Evolutionary conservation across 2,797 vertebrate species (phyloP).

Genomic region (Alauda arvensis): DNA sequence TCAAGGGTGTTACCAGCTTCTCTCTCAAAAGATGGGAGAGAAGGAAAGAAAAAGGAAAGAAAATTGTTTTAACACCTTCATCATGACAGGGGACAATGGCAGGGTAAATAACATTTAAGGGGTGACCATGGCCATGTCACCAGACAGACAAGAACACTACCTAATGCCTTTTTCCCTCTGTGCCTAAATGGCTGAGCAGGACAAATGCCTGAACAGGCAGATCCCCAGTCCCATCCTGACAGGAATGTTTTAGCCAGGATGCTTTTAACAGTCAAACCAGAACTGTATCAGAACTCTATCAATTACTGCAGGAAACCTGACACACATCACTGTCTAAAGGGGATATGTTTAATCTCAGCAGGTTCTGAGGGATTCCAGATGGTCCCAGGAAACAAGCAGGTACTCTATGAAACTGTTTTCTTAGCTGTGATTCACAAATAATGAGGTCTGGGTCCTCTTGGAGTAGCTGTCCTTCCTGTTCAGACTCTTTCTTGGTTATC

Average conservation of each 20-base stretch:
- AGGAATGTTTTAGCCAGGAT: background rate
- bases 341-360: conserved; percentile 9
- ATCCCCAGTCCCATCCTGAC: background rate
- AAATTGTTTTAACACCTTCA: background rate
- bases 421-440: background rate
- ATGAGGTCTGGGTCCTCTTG: background rate
- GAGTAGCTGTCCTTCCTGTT: background rate
- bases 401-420: background rate
- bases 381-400: background rate
- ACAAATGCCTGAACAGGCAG: background rate
- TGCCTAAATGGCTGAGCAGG: background rate
- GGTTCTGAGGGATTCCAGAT: conserved; percentile 34
- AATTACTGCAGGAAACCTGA: conserved; percentile 15
- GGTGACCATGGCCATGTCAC: background rate
- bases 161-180: background rate
- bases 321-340: background rate
- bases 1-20: background rate
- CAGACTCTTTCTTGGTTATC: background rate
- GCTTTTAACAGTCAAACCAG: background rate
- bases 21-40: background rate
- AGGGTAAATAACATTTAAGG: background rate
- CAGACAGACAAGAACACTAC: background rate
- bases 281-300: background rate
- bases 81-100: background rate
- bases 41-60: background rate